Percentiles rank a stretch among this genome's conserved stretches.
phyloP scores from a whole-genome alignment of 2,797 vertebrate species.

The Spinibarbus caldwelli region DNA sequence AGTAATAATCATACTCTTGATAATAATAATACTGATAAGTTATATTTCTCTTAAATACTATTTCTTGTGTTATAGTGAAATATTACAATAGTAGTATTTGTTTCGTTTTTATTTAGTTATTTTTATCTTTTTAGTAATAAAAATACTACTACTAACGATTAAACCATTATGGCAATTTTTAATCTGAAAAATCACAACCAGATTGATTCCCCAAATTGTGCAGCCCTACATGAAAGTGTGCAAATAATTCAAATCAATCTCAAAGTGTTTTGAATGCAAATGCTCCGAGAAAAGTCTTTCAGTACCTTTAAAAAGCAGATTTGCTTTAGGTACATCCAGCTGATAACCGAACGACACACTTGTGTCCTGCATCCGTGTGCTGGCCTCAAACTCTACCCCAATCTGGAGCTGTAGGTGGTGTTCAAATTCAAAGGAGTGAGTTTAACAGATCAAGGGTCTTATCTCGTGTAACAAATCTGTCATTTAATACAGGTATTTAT shows the following conservation, averaged over 20 bases:
- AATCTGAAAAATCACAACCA: not conserved
- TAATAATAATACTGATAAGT: no score
- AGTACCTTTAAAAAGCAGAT: conserved; percentile 91
- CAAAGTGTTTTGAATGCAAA: not conserved
- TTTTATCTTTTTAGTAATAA: no score
- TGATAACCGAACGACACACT: conserved; percentile 89
- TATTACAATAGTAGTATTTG: not conserved
- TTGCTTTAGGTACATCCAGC: conserved; percentile 90
- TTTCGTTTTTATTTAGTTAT: no score
- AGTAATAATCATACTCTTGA: no score
- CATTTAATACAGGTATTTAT: not conserved
- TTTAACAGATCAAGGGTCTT: not conserved
- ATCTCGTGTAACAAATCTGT: not conserved
- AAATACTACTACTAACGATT: no score
- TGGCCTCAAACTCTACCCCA: conserved; percentile 92
- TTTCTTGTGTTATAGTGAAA: not conserved
- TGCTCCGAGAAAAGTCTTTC: not conserved
- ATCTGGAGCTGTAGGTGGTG: conserved; percentile 83
- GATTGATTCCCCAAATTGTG: not conserved
- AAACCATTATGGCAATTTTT: not conserved
- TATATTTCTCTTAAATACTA: not conserved
- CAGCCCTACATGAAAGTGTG: not conserved
- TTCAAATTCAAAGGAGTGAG: not conserved
- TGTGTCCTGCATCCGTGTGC: conserved; percentile 88
- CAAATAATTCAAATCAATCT: not conserved